Conservation (phyloP, 64 coral and sea anemone species). For the Catalaphyllia jardinei region DNA sequence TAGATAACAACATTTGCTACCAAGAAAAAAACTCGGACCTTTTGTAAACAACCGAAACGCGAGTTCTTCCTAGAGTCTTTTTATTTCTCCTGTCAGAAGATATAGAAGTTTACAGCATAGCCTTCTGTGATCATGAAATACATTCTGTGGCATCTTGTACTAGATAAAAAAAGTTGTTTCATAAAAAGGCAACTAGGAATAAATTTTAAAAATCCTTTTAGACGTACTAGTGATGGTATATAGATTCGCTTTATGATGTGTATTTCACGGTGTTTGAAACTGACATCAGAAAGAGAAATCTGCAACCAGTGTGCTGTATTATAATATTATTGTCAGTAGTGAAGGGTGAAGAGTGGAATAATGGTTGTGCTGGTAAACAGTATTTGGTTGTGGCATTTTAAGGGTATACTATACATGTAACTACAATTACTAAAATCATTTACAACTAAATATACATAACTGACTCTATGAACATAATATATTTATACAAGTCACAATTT, state of each 20-base stretch:
- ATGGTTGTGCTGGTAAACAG: background rate
- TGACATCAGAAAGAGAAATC: conserved; percentile 34
- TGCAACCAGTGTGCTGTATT: background rate
- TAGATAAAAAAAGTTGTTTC: background rate
- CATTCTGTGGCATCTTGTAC: background rate
- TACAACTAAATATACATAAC: background rate
- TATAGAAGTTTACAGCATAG: background rate
- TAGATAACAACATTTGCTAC: background rate
- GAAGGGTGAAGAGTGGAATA: background rate
- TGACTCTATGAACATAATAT: background rate
- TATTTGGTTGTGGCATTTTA: background rate
- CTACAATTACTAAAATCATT: background rate
- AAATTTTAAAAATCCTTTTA: background rate
- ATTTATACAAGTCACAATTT: background rate
- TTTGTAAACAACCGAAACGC: conserved; percentile 22
- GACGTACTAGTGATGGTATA: background rate
- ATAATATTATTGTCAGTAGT: background rate
- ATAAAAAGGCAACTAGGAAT: background rate
- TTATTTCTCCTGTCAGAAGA: background rate
- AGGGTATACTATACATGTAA: background rate
- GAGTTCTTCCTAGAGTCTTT: background rate
- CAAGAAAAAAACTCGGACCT: conserved; percentile 11
- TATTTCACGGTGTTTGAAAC: conserved; percentile 16
- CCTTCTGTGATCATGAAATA: background rate
- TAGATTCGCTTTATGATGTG: background rate